Evolutionary conservation across 1,140 invertebrate genomes (phyloP), one percentile per base, ranked within the genome.

Genomic region (Scaptomyza hsui): DNA sequence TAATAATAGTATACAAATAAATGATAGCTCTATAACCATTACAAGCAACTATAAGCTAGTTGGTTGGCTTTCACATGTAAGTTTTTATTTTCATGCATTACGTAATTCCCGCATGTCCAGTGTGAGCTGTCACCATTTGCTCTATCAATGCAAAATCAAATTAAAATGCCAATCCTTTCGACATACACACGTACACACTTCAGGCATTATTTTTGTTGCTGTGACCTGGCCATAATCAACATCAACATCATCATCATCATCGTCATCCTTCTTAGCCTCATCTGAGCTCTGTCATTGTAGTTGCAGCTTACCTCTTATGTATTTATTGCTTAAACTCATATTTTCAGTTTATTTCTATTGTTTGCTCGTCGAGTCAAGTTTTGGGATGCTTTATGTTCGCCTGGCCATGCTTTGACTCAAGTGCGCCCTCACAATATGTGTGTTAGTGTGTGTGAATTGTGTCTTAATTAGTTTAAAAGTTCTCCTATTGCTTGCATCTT

Each of bases 1-100:
- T 15, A 56, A 42, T 9, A 64, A 37, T 41, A 64, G 44, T 37
- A 68, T 32, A 61, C 24, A 39, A 62, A 53, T n/a, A 64, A 60
- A 47, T 57, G 51, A 42, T 19, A 63, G 63, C 61, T 72, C 63
- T 48, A 35, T 85, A 72, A 47, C 48, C 53, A 56, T 62, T 29
- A 65, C 69, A 45, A 61, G 64, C 65, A 77, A 68, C 80, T 61
- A 56, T 73, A 85, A 86, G 61, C 61, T 85, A 64, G 72, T 77
- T 75, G 72, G 69, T 81, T 86, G 81, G 81, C 81, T 86, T 71
- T 62, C 77, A 69, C 81, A 86, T 71, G 81, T 86, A 86, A 86
- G 81, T 86, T 81, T 71, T 75, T 70, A 47, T 79, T 70, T 64
- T 21, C 62, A 39, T 44, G n/a, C 18, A 12, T 6, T 10, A 42